Percentiles rank a stretch among this genome's conserved stretches.
Evolutionary conservation across 2,888 invertebrate genomes (phyloP).

Genomic region (Trichogramma dendrolimi): DNA sequence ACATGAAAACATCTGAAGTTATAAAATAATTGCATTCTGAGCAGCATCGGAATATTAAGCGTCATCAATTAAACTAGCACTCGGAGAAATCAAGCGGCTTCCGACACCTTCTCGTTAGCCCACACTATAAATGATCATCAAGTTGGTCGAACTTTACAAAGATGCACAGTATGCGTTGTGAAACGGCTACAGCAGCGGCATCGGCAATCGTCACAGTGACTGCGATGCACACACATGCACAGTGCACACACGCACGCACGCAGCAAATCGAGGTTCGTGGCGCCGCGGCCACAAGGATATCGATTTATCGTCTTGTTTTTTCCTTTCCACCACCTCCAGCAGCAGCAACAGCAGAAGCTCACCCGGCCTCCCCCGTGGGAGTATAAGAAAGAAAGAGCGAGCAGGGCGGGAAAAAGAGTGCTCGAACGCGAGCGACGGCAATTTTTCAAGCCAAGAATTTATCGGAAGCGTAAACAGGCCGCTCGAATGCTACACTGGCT

Average conservation of each 20-base stretch:
- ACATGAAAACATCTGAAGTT: too few relatives aligned
- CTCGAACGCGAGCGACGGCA: constrained; percentile 8
- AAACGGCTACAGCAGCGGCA: not conserved
- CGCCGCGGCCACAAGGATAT: constrained; percentile 2
- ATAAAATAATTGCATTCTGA: too few relatives aligned
- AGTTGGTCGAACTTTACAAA: too few relatives aligned
- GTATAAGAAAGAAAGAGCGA: not conserved
- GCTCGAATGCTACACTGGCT: constrained; percentile 7
- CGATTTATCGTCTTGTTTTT: constrained; percentile 27
- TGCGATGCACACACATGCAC: too few relatives aligned
- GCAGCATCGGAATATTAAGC: too few relatives aligned
- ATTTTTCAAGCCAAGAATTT: constrained; percentile 25
- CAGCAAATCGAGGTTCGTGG: not conserved
- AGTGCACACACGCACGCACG: too few relatives aligned
- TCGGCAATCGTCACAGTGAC: not conserved
- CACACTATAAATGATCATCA: too few relatives aligned
- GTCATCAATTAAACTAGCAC: too few relatives aligned
- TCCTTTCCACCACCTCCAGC: not conserved
- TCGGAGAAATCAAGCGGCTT: too few relatives aligned
- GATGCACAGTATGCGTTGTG: not conserved
- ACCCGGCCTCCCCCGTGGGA: too few relatives aligned
- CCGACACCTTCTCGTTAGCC: too few relatives aligned
- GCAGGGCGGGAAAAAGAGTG: not conserved
- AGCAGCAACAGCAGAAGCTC: not conserved
- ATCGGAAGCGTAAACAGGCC: constrained; percentile 24